A percentile compares a stretch with the other conserved stretches of the same genome.
phyloP scores from a whole-genome alignment of 2,888 invertebrate species.

The Biston betularia region DNA sequence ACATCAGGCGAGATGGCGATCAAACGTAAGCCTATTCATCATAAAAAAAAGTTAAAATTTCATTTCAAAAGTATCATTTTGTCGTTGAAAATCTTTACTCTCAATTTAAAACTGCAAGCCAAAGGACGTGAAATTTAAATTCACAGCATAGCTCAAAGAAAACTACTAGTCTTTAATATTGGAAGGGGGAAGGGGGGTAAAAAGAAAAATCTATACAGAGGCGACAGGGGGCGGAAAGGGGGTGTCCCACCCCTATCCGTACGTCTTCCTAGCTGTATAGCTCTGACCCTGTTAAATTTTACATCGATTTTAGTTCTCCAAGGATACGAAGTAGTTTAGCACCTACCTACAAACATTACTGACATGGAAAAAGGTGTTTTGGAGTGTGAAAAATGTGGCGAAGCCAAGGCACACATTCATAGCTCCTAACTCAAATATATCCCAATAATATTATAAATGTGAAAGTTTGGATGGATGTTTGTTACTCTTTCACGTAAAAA shows the following conservation, averaged over 20 bases:
- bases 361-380: neutral
- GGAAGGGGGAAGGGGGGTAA: constrained; percentile 64
- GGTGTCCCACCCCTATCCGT: constrained; percentile 23
- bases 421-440: neutral
- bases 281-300: constrained; percentile 49
- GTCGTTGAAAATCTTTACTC: neutral
- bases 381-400: neutral
- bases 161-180: constrained; percentile 71
- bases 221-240: constrained; percentile 59
- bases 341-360: neutral
- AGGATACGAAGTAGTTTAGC: constrained; percentile 23
- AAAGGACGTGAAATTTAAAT: constrained; percentile 19
- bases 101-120: constrained; percentile 9
- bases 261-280: constrained; percentile 40
- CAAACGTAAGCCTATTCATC: no score
- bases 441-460: no score
- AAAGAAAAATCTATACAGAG: constrained; percentile 75
- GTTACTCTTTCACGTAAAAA: no score
- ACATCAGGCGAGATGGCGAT: no score
- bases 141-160: constrained; percentile 47
- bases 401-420: neutral
- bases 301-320: constrained; percentile 46
- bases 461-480: no score
- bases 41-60: no score
- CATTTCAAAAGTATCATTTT: neutral